Base-by-base conservation (phyloP, 2,113 vertebrate genomes). In the Pelusios castaneus region DNA sequence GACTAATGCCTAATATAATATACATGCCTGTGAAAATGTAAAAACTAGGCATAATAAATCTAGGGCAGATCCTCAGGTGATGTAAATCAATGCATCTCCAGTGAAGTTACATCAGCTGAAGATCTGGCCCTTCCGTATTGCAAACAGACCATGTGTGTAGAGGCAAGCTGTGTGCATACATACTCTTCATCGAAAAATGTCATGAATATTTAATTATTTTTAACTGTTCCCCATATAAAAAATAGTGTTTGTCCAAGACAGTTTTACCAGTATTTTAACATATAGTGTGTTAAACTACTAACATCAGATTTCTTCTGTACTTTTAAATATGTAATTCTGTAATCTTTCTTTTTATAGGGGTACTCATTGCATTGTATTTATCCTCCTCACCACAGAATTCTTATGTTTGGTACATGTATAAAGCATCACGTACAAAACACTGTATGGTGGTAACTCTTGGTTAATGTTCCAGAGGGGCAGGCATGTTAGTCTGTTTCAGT, bases 1-100 rank as follows among this genome's bases (percentile, higher is more conserved):
- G 77, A 95, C 80, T 89, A 80, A 93, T 24, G 49, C 2, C 75
- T 92, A 84, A 77, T 16, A 85, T n/a, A 45, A 75, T 49, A 94
- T 79, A 2, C 27, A 58, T n/a, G 76, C 85, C 49, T 76, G 22
- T 27, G 21, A 31, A 90, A 90, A 70, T 3, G 27, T 9, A 29
- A 89, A 85, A 58, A 29, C 29, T 52, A 89, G 82, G 60, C 43
- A 45, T 75, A n/a, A 45, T 25, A 5, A 4, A 56, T 43, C 12
- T 22, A 24, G 24, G 17, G 51, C 90, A 75, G 75, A 10, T 29
- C n/a, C 31, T 91, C 4, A 49, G 6, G 17, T n/a, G 1, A 4
- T 81, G 51, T 4, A 45, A 29, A 31, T 11, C 22, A 70, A 86
- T 29, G 34, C 10, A 75, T 52, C 41, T 75, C 12, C 22, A 49